phyloP scores from a whole-genome alignment of 2,113 vertebrate genomes.

The Spilogale gracilis region DNA sequence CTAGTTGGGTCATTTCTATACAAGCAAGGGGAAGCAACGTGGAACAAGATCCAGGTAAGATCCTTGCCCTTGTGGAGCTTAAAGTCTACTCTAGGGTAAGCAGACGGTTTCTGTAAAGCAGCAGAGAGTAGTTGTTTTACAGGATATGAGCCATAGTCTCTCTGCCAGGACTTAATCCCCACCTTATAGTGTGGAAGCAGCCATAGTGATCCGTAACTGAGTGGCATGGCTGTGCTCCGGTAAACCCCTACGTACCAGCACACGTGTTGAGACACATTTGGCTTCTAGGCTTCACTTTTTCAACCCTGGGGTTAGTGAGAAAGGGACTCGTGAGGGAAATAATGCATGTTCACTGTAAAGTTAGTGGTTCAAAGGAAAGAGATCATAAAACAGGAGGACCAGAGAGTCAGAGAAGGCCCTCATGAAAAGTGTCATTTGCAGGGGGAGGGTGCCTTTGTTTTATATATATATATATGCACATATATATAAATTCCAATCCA shows the following conservation, averaged over 20 bases:
- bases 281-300: neutral
- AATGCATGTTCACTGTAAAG: neutral
- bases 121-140: neutral
- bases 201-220: neutral
- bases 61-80: neutral
- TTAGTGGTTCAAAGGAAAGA: neutral
- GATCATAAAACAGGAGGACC: neutral
- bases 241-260: neutral
- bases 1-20: neutral
- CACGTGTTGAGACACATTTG: neutral
- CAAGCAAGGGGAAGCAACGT: neutral
- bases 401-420: neutral
- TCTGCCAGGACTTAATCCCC: neutral
- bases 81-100: neutral
- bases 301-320: neutral
- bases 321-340: neutral
- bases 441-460: neutral
- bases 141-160: rapidly evolving
- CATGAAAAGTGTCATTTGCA: neutral
- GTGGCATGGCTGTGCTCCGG: neutral
- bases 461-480: no score
- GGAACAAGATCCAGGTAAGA: neutral
- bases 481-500: no score
- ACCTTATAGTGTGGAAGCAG: neutral
- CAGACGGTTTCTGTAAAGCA: neutral